A percentile compares a stretch with the other conserved stretches of the same genome.
Conservation (phyloP, 2,797 vertebrate species). For the Dallia pectoralis region DNA sequence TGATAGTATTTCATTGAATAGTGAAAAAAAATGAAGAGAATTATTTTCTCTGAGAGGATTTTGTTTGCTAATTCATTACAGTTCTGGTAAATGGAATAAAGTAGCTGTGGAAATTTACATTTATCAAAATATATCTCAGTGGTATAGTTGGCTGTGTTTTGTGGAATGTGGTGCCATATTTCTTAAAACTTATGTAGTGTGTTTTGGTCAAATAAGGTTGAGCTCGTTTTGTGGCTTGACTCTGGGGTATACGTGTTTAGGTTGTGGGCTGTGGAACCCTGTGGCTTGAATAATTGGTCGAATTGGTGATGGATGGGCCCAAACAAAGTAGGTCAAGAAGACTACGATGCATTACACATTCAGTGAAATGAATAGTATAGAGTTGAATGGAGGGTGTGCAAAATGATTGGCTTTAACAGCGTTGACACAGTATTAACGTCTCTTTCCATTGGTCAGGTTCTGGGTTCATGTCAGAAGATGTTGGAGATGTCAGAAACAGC, state of each 20-base stretch:
- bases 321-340: slow-evolving; percentile 41
- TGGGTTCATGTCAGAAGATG: too few relatives aligned
- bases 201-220: slow-evolving; percentile 58
- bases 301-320: slow-evolving; percentile 33
- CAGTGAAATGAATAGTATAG: not conserved
- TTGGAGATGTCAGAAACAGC: too few relatives aligned
- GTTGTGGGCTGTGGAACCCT: slow-evolving; percentile 55
- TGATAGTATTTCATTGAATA: slow-evolving; percentile 67
- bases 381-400: not conserved
- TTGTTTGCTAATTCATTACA: slow-evolving; percentile 74
- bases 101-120: slow-evolving; percentile 74
- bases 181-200: slow-evolving; percentile 40
- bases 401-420: too few relatives aligned
- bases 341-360: slow-evolving; percentile 24
- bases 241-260: slow-evolving; percentile 54
- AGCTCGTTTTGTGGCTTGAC: slow-evolving; percentile 56
- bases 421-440: too few relatives aligned
- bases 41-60: slow-evolving; percentile 51
- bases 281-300: slow-evolving; percentile 45
- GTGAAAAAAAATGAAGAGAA: slow-evolving; percentile 61
- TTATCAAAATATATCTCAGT: slow-evolving; percentile 72
- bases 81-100: slow-evolving; percentile 53
- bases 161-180: slow-evolving; percentile 45
- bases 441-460: too few relatives aligned
- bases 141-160: slow-evolving; percentile 64